Conservation (phyloP, 2,113 vertebrate genomes). For the Sylvietta virens region DNA sequence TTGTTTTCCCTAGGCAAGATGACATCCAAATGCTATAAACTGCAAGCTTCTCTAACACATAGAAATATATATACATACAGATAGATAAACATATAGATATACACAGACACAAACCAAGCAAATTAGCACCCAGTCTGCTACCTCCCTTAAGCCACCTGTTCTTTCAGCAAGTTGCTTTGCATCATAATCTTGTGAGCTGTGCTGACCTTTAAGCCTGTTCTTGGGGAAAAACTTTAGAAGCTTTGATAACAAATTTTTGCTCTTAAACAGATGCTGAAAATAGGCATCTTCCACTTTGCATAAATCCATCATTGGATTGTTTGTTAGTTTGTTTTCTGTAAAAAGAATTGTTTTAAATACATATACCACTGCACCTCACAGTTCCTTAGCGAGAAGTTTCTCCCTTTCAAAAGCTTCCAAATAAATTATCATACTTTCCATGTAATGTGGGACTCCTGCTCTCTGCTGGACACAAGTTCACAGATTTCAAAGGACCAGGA, state of each 20-base stretch:
- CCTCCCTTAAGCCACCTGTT: not conserved
- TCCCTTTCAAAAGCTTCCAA: not conserved
- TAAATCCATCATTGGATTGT: not conserved
- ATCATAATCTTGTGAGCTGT: not conserved
- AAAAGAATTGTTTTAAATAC: not conserved
- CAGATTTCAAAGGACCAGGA: not conserved
- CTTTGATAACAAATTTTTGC: not conserved
- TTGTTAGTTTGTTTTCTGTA: not conserved
- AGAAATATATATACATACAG: not conserved
- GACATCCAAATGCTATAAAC: not conserved
- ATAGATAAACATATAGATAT: not conserved
- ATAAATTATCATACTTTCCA: not conserved
- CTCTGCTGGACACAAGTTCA: slow-evolving; percentile 24
- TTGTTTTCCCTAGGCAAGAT: not conserved
- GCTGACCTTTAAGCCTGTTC: not conserved
- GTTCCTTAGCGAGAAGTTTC: not conserved
- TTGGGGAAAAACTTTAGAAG: not conserved
- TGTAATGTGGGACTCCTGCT: slow-evolving; percentile 1
- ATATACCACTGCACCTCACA: not conserved
- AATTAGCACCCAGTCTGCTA: not conserved
- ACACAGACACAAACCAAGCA: not conserved
- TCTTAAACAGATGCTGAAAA: not conserved
- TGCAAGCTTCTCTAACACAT: not conserved
- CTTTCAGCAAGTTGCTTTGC: not conserved
- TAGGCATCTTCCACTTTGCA: not conserved